Conservation (phyloP, 2,797 vertebrate genomes). For the Lagodon rhomboides region DNA sequence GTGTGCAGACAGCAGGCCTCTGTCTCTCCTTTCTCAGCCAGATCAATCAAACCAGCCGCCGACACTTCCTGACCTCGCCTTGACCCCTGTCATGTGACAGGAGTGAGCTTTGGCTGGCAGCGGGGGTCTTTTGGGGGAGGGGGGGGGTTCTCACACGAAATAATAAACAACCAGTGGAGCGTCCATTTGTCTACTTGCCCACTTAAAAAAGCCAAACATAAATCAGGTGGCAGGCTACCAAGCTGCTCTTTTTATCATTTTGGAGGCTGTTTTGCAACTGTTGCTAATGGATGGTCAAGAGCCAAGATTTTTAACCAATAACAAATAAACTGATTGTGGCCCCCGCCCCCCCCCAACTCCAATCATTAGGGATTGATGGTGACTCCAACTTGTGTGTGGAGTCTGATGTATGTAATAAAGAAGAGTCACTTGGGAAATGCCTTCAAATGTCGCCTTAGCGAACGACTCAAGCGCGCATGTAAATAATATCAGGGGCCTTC, state of each 20-base stretch:
- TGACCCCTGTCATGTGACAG: slow-evolving; percentile 81
- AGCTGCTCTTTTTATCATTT: slow-evolving; percentile 71
- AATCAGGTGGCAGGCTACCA: slow-evolving; percentile 78
- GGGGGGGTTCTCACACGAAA: slow-evolving; percentile 61
- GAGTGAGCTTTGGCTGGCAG: slow-evolving; percentile 68
- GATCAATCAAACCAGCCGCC: slow-evolving; percentile 81
- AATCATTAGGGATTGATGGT: slow-evolving; percentile 37
- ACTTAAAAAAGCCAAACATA: slow-evolving; percentile 75
- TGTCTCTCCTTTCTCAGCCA: slow-evolving; percentile 83
- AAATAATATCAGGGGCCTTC: slow-evolving; percentile 56
- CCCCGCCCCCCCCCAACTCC: background rate
- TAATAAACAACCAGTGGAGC: slow-evolving; percentile 70
- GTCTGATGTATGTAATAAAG: slow-evolving; percentile 52
- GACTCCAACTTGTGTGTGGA: slow-evolving; percentile 36
- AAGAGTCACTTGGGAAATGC: slow-evolving; percentile 51
- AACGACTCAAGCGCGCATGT: slow-evolving; percentile 46
- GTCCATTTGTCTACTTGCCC: slow-evolving; percentile 74
- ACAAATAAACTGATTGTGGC: slow-evolving; percentile 51
- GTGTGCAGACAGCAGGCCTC: slow-evolving; percentile 69
- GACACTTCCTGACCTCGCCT: slow-evolving; percentile 76
- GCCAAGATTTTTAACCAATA: slow-evolving; percentile 42
- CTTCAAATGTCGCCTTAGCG: slow-evolving; percentile 40
- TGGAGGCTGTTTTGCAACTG: slow-evolving; percentile 63
- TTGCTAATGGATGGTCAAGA: slow-evolving; percentile 47
- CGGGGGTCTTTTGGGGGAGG: slow-evolving; percentile 43